These are phyloP conservation scores for Frieseomelitta varia DNA, from an alignment of 1,140 invertebrate species.

Conservation along the genomic window DNA sequence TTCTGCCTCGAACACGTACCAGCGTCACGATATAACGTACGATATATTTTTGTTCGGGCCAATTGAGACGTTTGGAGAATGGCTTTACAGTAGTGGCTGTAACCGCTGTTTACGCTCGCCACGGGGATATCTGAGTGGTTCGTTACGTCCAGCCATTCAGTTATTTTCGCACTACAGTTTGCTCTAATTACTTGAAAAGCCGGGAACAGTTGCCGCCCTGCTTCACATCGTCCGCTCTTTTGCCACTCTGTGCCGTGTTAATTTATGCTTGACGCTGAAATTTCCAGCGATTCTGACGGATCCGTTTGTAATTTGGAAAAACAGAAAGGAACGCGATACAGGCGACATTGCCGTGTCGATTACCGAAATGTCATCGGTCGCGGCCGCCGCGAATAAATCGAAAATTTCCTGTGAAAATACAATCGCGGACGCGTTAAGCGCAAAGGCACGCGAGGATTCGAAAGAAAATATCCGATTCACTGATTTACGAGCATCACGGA, in stretches of 20 bases:
- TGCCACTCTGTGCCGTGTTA: neutral
- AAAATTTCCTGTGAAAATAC: neutral
- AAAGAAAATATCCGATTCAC: conserved; percentile 26
- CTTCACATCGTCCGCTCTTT: conserved; percentile 5
- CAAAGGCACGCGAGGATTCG: neutral
- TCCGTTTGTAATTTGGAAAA: neutral
- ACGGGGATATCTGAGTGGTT: neutral
- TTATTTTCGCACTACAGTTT: conserved; percentile 1
- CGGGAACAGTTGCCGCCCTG: neutral
- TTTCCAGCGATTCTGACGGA: neutral
- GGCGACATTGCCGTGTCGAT: neutral
- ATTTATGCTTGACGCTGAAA: neutral
- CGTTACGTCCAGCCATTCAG: neutral
- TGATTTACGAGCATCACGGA: conserved; percentile 2
- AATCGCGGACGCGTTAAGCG: neutral
- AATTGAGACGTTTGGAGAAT: neutral
- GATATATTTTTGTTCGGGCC: neutral
- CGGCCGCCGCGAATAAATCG: neutral
- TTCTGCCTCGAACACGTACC: neutral
- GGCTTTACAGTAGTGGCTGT: neutral
- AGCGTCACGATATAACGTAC: neutral
- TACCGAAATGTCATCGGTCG: no score
- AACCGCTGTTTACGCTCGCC: neutral
- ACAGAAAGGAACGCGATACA: no score
- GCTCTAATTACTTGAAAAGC: neutral